Percentiles rank a stretch among this genome's conserved stretches.
Conservation (phyloP, 2,888 invertebrate species). For the Idaea dimidiata region DNA sequence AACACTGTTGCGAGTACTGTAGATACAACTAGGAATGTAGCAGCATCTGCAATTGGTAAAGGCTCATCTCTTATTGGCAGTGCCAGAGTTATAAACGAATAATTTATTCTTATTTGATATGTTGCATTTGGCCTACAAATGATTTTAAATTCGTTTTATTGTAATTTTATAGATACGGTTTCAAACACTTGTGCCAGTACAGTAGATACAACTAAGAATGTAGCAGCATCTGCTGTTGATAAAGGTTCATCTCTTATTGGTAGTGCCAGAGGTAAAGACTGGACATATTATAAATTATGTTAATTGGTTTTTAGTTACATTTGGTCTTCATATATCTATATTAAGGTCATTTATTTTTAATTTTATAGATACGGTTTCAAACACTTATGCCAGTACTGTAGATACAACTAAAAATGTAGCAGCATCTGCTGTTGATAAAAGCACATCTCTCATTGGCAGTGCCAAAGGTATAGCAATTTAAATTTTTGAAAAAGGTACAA, state of each 20-base stretch:
- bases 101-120: no score
- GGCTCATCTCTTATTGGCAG: constrained; percentile 38
- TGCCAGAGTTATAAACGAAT: constrained; percentile 36
- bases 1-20: constrained; percentile 14
- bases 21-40: constrained; percentile 29
- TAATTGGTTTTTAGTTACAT: no score
- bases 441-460: constrained; percentile 43
- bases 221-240: constrained; percentile 43
- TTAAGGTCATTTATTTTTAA: background rate
- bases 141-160: no score
- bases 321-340: no score
- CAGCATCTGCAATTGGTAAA: constrained; percentile 37
- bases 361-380: constrained; percentile 47
- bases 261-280: constrained; percentile 42
- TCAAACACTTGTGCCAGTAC: constrained; percentile 39
- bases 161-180: constrained; percentile 41
- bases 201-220: constrained; percentile 50
- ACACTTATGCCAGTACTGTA: constrained; percentile 44
- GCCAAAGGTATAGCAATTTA: constrained; percentile 40
- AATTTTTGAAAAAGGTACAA: no score
- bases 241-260: constrained; percentile 41
- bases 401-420: constrained; percentile 53
- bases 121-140: no score
- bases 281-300: no score
- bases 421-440: constrained; percentile 48